phyloP scores from a whole-genome alignment of 2,113 vertebrate genomes.

The Hippotragus niger region DNA sequence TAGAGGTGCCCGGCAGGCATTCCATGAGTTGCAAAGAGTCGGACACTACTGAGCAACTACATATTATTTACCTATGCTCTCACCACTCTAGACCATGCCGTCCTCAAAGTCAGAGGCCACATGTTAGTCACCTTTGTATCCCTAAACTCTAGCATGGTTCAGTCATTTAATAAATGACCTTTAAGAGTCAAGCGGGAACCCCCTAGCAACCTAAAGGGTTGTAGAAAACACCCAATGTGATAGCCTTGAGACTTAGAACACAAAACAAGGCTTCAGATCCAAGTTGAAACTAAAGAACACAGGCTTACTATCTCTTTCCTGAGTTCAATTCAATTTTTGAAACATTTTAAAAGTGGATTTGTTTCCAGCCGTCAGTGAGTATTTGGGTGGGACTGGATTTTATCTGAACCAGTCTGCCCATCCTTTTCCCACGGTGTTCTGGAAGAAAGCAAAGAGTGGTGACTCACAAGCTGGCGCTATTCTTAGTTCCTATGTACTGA shows the following conservation, averaged over 20 bases:
- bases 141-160: not conserved
- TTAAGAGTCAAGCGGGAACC: not conserved
- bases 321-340: not conserved
- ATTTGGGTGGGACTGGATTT: conserved; percentile 42
- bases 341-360: not conserved
- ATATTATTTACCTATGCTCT: not conserved
- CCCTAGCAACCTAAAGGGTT: not conserved
- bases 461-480: conserved; percentile 47
- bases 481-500: conserved; percentile 47
- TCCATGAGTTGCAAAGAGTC: not conserved
- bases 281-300: not conserved
- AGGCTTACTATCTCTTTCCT: not conserved
- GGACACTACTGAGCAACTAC: not conserved
- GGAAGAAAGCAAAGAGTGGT: conserved; percentile 30
- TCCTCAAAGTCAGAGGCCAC: not conserved
- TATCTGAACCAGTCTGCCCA: conserved; percentile 40
- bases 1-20: not conserved
- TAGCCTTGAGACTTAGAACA: not conserved
- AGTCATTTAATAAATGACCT: not conserved
- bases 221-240: not conserved
- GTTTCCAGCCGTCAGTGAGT: conserved; percentile 22
- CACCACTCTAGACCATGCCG: not conserved
- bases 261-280: not conserved
- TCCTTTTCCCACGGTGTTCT: conserved; percentile 47
- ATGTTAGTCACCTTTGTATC: not conserved